Percentiles rank a stretch among this genome's conserved stretches.
Conservation (phyloP, 2,113 vertebrate species). For the Cyanoderma ruficeps region DNA sequence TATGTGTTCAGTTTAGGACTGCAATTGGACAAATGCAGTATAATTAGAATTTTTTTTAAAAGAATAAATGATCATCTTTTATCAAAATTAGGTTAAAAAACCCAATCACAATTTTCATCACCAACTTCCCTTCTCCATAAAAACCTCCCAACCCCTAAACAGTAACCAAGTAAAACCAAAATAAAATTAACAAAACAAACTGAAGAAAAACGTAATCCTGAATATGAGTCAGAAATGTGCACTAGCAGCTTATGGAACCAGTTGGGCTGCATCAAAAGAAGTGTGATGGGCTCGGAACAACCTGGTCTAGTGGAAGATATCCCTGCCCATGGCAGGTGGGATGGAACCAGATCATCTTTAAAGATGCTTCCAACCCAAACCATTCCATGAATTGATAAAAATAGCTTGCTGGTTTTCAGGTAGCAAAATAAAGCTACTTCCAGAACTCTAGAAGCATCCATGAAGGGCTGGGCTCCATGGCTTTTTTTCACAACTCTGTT, state of each 20-base stretch:
- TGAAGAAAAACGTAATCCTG: background rate
- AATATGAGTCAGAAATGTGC: background rate
- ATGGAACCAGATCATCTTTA: background rate
- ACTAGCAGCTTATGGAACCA: background rate
- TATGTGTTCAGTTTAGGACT: background rate
- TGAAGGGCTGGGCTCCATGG: background rate
- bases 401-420: background rate
- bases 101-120: fast-evolving
- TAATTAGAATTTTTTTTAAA: background rate
- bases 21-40: background rate
- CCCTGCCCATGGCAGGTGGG: background rate
- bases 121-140: too few species aligned
- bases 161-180: background rate
- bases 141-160: background rate
- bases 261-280: background rate
- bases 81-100: background rate
- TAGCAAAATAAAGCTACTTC: background rate
- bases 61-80: fast-evolving
- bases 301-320: background rate
- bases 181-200: background rate
- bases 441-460: background rate
- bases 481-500: background rate
- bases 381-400: background rate
- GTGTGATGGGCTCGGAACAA: fast-evolving
- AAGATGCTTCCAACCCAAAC: background rate